A percentile compares a stretch with the other conserved stretches of the same genome.
These are phyloP conservation scores for Phoxinus phoxinus DNA, from an alignment of 2,113 vertebrate species.

Conservation along the genomic window DNA sequence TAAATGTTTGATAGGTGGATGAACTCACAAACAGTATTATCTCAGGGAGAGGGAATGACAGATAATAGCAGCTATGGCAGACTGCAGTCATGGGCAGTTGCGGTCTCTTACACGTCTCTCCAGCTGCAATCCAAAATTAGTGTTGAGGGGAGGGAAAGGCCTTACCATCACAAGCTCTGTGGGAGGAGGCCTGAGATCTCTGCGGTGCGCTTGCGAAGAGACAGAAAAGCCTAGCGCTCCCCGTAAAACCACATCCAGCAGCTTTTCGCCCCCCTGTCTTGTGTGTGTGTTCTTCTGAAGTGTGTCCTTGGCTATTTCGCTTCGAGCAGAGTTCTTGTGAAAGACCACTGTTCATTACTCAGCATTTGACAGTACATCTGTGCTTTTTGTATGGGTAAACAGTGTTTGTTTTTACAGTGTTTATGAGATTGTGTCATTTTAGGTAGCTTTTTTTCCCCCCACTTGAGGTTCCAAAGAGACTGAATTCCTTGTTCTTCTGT, in stretches of 20 bases:
- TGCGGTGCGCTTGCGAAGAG: slow-evolving; percentile 8
- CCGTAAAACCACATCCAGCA: slow-evolving; percentile 27
- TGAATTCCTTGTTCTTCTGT: slow-evolving; percentile 42
- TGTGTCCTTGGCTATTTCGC: slow-evolving; percentile 34
- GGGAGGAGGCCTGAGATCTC: slow-evolving; percentile 43
- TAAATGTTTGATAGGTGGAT: slow-evolving; percentile 41
- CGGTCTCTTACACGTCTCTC: slow-evolving; percentile 38
- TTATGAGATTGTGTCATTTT: slow-evolving; percentile 68
- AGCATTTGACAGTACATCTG: slow-evolving; percentile 59
- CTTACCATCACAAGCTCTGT: slow-evolving; percentile 35
- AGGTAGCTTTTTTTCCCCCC: slow-evolving; percentile 39
- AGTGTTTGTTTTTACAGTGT: slow-evolving; percentile 65
- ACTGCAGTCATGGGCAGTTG: slow-evolving; percentile 52
- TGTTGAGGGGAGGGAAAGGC: slow-evolving; percentile 42
- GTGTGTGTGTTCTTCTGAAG: slow-evolving; percentile 30
- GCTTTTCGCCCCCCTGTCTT: background rate
- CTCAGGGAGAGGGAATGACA: slow-evolving; percentile 53
- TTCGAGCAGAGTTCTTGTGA: slow-evolving; percentile 65
- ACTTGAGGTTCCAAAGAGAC: slow-evolving; percentile 27
- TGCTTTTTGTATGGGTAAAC: slow-evolving; percentile 67
- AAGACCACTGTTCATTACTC: slow-evolving; percentile 66
- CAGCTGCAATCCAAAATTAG: slow-evolving; percentile 57
- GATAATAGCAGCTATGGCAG: slow-evolving; percentile 53
- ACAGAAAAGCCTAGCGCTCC: slow-evolving; percentile 22
- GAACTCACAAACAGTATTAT: slow-evolving; percentile 51